Evolutionary conservation across 2,888 invertebrate species (phyloP).

Genomic region (Eristalis pertinax): DNA sequence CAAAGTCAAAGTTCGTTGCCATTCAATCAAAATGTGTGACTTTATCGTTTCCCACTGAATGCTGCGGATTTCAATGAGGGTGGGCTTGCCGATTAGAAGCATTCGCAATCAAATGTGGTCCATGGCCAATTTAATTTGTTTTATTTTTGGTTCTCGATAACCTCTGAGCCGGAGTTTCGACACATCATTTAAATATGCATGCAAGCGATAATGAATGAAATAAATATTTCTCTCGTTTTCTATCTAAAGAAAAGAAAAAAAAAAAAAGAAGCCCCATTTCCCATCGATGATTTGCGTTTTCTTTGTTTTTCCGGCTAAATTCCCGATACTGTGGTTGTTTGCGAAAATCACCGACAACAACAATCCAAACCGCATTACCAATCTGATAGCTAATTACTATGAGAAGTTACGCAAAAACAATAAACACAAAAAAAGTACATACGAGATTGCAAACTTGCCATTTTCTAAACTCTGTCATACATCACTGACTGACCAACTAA

Average conservation of each 20-base stretch:
- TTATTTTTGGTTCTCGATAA: slow-evolving; percentile 41
- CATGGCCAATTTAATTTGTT: slow-evolving; percentile 32
- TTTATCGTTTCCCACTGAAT: background rate
- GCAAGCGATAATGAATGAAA: slow-evolving; percentile 5
- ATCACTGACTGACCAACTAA: background rate
- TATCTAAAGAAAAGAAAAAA: too few species aligned
- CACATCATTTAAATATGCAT: slow-evolving; percentile 5
- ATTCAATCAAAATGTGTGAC: background rate
- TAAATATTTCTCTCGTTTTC: background rate
- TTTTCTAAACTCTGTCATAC: background rate
- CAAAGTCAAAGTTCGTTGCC: background rate
- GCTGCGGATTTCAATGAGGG: background rate
- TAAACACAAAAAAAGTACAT: background rate
- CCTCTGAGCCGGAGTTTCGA: slow-evolving; percentile 6
- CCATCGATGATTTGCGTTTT: background rate
- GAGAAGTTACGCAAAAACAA: background rate
- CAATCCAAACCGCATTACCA: background rate
- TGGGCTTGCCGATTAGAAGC: background rate
- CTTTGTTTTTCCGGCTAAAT: background rate
- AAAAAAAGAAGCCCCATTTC: too few species aligned
- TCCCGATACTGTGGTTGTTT: background rate
- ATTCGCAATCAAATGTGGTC: slow-evolving; percentile 5
- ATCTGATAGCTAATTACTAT: background rate
- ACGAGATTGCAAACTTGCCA: background rate
- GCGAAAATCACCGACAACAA: background rate